A percentile compares a stretch with the other conserved stretches of the same genome.
Evolutionary conservation across 2,113 vertebrate genomes (phyloP).

Genomic region (Grammomys dolichurus): DNA sequence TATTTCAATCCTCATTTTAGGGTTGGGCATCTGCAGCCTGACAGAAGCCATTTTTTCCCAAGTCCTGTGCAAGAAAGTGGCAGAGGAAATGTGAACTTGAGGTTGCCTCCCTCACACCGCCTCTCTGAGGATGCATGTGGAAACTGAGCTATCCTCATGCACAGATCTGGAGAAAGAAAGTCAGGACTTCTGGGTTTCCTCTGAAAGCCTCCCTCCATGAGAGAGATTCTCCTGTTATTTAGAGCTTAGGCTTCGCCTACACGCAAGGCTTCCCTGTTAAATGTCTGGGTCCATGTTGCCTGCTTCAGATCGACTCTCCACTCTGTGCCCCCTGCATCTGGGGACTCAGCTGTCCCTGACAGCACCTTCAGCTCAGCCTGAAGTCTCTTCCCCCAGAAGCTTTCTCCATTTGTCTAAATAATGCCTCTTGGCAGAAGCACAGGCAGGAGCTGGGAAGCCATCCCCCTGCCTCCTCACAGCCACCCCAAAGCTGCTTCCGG

Average conservation of each 20-base stretch:
- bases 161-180: background rate
- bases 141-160: fast-evolving
- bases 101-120: too few species aligned
- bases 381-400: conserved; percentile 25
- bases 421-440: background rate
- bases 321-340: fast-evolving
- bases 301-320: background rate
- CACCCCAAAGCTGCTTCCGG: background rate
- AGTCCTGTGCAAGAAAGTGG: fast-evolving
- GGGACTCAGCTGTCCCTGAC: background rate
- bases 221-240: background rate
- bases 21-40: background rate
- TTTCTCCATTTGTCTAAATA: conserved; percentile 17
- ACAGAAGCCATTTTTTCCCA: background rate
- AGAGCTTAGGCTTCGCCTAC: background rate
- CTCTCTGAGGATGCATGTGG: fast-evolving
- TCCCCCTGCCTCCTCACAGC: conserved; percentile 28
- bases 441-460: background rate
- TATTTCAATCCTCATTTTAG: conserved; percentile 5
- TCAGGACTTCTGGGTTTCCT: background rate
- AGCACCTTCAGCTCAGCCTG: background rate
- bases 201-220: background rate
- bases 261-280: background rate
- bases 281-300: background rate
- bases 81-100: background rate